These are phyloP conservation scores for Lepidurus apus DNA, from an alignment of 1,140 invertebrate species.

Conservation along the genomic window DNA sequence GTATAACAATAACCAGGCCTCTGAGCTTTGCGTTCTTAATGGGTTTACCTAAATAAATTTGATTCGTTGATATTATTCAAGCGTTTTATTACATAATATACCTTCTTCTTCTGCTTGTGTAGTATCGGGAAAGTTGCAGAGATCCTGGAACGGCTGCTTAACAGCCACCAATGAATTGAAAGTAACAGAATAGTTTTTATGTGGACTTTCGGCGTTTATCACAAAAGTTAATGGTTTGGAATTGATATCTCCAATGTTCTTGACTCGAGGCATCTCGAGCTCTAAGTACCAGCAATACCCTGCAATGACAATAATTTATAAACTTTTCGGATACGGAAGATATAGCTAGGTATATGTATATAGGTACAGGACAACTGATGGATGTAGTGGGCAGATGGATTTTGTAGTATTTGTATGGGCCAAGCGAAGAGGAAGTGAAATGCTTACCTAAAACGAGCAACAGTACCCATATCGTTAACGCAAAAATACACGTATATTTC, in stretches of 20 bases:
- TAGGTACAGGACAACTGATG: no score
- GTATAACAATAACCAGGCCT: neutral
- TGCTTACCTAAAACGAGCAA: neutral
- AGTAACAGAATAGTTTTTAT: neutral
- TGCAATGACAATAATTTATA: neutral
- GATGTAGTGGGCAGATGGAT: neutral
- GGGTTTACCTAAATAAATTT: neutral
- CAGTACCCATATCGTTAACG: neutral
- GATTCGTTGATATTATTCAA: neutral
- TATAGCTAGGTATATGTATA: no score
- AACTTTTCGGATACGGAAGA: neutral
- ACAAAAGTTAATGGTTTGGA: neutral
- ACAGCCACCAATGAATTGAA: neutral
- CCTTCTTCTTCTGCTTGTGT: neutral
- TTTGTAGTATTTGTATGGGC: neutral
- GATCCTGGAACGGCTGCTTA: neutral
- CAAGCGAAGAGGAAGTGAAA: neutral
- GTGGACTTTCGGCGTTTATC: neutral
- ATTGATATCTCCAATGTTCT: neutral
- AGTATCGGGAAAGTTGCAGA: neutral
- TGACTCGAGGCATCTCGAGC: neutral
- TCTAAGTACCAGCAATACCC: constrained; percentile 2
- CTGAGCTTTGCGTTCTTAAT: neutral
- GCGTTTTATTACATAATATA: neutral
- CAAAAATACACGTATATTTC: neutral